Base-by-base conservation (phyloP, 2,797 vertebrate species). In the Leontocebus nigricollis region DNA sequence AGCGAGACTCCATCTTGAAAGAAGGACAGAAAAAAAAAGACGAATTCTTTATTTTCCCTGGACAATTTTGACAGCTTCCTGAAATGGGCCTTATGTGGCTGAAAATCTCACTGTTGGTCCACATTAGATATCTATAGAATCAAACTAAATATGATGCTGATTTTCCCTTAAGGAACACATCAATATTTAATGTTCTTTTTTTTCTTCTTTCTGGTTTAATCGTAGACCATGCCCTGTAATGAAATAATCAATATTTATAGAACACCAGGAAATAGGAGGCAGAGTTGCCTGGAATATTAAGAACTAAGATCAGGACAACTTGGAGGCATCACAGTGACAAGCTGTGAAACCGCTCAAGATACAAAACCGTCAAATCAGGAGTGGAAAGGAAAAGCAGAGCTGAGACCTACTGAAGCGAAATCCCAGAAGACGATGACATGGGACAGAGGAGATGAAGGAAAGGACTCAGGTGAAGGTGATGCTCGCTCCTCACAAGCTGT, bases 91-190 rank as follows among this genome's bases (percentile, higher is more conserved):
- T 94, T 83, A 36, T 30, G 26, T 80, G 27, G n/a, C 52, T 97
- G 7, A 84, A 94, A n/a, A 81, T 75, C 27, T 46, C 8, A 73
- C 22, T 12, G 64, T 79, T 36, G 36, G 2, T 48, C 90, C 82
- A 76, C 17, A 0, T 79, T n/a, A 61, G 30, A 5, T 67, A 59
- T 64, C 57, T 88, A 79, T 79, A 39, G 36, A 84, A 15, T 93
- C 70, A 90, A 88, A 75, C 17, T 67, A 81, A 30, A 59, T 36
- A 44, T n/a, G 8, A 76, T 44, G 19, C 61, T 44, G 24, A 86
- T 76, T 97, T 95, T 91, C 26, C 44, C 72, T 88, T 59, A 46
- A 92, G 59, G 88, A 88, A 48, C 19, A 86, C n/a, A 75, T 7
- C 55, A 86, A 84, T 77, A 77, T 50, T 80, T 87, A 57, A 41